Conservation (phyloP, 2,888 invertebrate species). For the Caenorhabditis becei region DNA sequence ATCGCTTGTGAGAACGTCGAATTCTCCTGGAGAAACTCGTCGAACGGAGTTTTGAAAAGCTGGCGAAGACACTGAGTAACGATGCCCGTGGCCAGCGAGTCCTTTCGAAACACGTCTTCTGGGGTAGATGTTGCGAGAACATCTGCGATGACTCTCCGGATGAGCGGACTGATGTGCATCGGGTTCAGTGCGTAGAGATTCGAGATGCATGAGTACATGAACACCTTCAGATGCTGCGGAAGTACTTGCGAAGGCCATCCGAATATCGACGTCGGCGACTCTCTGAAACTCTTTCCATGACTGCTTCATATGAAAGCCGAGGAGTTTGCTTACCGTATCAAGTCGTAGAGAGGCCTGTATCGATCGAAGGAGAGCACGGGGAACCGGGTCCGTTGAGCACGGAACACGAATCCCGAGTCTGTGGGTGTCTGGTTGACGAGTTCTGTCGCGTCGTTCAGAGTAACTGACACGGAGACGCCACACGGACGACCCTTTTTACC, state of each 20-base stretch:
- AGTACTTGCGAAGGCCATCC: slow-evolving; percentile 56
- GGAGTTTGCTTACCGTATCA: slow-evolving; percentile 28
- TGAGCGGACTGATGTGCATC: slow-evolving; percentile 30
- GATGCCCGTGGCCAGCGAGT: slow-evolving; percentile 65
- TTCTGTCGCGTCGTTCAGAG: slow-evolving; percentile 29
- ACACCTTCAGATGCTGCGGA: slow-evolving; percentile 47
- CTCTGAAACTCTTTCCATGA: slow-evolving; percentile 23
- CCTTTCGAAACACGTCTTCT: slow-evolving; percentile 66
- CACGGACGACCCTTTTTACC: slow-evolving; percentile 55
- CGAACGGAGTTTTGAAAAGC: slow-evolving; percentile 57
- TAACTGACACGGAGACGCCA: slow-evolving; percentile 32
- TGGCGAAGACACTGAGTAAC: slow-evolving; percentile 63
- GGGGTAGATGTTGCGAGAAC: slow-evolving; percentile 47
- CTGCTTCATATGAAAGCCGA: neutral
- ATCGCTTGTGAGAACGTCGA: slow-evolving; percentile 27
- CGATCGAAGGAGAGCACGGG: slow-evolving; percentile 48
- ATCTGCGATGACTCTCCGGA: slow-evolving; percentile 43
- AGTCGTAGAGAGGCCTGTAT: slow-evolving; percentile 42
- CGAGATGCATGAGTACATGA: slow-evolving; percentile 61
- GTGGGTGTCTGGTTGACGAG: slow-evolving; percentile 14
- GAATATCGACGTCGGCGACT: slow-evolving; percentile 37
- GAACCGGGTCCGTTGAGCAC: slow-evolving; percentile 29
- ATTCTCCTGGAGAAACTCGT: slow-evolving; percentile 56
- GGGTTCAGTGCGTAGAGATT: slow-evolving; percentile 52
- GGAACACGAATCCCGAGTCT: slow-evolving; percentile 52